These are phyloP conservation scores for Phasianus colchicus DNA, from an alignment of 2,113 vertebrate species.

Conservation along the genomic window DNA sequence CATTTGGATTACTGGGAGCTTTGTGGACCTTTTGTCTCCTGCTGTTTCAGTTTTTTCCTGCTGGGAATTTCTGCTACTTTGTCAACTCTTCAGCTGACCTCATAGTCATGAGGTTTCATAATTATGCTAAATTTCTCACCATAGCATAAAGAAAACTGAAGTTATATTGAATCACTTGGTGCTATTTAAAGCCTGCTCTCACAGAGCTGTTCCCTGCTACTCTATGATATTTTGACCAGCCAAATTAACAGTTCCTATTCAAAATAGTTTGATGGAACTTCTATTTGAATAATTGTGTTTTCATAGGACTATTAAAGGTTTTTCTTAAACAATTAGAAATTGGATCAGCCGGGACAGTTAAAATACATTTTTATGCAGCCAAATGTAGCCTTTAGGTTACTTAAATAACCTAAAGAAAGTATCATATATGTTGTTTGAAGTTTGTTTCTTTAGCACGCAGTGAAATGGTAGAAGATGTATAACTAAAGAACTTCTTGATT, in stretches of 20 bases:
- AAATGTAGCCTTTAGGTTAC: background rate
- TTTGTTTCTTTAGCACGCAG: background rate
- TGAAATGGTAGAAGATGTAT: background rate
- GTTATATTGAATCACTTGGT: background rate
- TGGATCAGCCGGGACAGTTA: background rate
- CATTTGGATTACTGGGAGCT: slow-evolving; percentile 27
- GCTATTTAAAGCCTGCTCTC: background rate
- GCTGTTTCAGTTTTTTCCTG: slow-evolving; percentile 41
- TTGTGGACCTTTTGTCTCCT: slow-evolving; percentile 41
- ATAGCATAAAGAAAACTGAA: background rate
- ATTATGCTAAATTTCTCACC: background rate
- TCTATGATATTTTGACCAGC: background rate
- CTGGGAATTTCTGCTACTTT: slow-evolving; percentile 40
- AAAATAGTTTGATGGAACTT: background rate
- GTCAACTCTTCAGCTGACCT: slow-evolving; percentile 41
- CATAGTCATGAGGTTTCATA: background rate
- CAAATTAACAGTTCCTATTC: background rate
- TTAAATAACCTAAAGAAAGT: background rate
- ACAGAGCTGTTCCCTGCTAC: background rate
- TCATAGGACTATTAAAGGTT: background rate
- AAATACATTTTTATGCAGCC: background rate
- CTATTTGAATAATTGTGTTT: background rate
- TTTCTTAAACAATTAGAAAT: background rate
- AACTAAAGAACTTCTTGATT: background rate
- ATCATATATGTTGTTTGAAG: background rate